phyloP scores from a whole-genome alignment of 2,113 vertebrate species.

The Corythoichthys haematopterus region DNA sequence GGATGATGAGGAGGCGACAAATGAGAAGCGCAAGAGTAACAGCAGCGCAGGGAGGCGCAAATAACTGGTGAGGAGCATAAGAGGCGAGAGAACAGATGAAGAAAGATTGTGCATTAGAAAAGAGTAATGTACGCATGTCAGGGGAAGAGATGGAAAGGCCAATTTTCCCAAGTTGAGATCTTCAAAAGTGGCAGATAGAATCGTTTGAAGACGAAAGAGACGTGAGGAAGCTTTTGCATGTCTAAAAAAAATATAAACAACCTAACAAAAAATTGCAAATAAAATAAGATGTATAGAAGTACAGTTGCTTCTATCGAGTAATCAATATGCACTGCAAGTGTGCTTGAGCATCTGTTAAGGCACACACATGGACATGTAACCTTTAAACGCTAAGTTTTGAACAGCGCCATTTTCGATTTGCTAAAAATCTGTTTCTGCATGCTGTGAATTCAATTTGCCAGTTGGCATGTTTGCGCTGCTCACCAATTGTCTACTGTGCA shows the following conservation, averaged over 20 bases:
- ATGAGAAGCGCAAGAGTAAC: slow-evolving; percentile 11
- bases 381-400: slow-evolving; percentile 33
- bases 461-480: slow-evolving; percentile 24
- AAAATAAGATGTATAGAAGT: background rate
- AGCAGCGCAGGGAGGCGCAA: slow-evolving; percentile 6
- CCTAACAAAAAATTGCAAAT: too few species aligned
- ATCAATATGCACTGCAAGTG: slow-evolving; percentile 39
- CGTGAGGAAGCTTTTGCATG: background rate
- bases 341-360: slow-evolving; percentile 40
- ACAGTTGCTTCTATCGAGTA: slow-evolving; percentile 20
- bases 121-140: slow-evolving; percentile 9
- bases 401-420: slow-evolving; percentile 23
- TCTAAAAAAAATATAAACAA: background rate
- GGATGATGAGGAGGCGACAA: slow-evolving; percentile 19
- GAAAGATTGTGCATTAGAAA: slow-evolving; percentile 18
- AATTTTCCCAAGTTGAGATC: slow-evolving; percentile 26
- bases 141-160: slow-evolving; percentile 8
- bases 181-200: slow-evolving; percentile 11
- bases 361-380: slow-evolving; percentile 12
- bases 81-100: slow-evolving; percentile 18
- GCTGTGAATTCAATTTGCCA: slow-evolving; percentile 47
- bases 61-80: slow-evolving; percentile 14
- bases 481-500: slow-evolving; percentile 20
- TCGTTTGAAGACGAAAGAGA: slow-evolving; percentile 19
- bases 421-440: slow-evolving; percentile 42